A percentile compares a stretch with the other conserved stretches of the same genome.
These are phyloP conservation scores for Tinea trinotella DNA, from an alignment of 2,888 invertebrate genomes.

Conservation along the genomic window DNA sequence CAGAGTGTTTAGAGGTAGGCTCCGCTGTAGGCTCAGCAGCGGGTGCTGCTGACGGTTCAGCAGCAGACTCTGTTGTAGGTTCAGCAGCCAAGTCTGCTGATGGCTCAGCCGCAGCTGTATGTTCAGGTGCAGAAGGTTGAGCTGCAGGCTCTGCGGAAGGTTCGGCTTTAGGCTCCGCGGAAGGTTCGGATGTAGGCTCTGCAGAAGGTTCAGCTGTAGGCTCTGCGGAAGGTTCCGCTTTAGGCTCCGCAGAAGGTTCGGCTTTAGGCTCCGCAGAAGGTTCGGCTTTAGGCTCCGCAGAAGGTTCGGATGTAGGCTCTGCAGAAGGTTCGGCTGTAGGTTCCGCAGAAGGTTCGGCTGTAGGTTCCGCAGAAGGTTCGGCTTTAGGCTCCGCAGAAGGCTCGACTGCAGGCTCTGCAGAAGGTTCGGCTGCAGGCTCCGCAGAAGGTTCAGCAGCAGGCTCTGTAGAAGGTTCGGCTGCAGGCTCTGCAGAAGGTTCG, in stretches of 20 bases:
- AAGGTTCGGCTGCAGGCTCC: conserved; percentile 18
- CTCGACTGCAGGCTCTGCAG: too few species aligned
- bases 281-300: conserved; percentile 30
- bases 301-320: conserved; percentile 35
- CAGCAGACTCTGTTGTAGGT: conserved; percentile 31
- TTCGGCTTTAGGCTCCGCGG: too few species aligned
- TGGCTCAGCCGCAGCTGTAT: conserved; percentile 29
- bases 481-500: too few species aligned
- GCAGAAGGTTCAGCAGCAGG: conserved; percentile 31
- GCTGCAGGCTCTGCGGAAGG: not conserved
- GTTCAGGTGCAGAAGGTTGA: conserved; percentile 21
- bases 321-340: not conserved
- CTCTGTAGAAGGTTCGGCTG: too few species aligned
- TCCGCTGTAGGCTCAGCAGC: conserved; percentile 27
- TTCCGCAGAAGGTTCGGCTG: conserved; percentile 31
- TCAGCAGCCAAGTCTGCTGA: conserved; percentile 32
- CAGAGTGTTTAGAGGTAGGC: conserved; percentile 28
- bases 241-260: too few species aligned
- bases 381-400: not conserved
- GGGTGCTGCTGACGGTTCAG: conserved; percentile 30
- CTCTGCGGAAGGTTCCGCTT: too few species aligned
- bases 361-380: conserved; percentile 33
- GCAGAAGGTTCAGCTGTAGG: too few species aligned
- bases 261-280: conserved; percentile 23
- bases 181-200: too few species aligned